These are phyloP conservation scores for Taxidea taxus DNA, from an alignment of 2,113 vertebrate genomes.

Conservation along the genomic window DNA sequence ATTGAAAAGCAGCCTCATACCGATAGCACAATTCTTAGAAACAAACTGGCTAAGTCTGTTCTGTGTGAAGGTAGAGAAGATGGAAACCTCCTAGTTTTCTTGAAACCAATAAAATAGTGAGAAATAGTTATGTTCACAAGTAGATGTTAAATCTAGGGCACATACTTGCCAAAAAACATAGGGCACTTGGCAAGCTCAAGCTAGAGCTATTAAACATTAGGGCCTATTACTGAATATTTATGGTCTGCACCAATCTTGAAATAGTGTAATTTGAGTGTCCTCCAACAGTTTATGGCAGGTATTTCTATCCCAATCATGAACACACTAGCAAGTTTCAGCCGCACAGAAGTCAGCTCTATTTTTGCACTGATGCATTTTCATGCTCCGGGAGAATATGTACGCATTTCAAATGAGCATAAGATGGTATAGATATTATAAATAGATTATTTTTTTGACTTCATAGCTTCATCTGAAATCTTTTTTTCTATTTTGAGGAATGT, in stretches of 20 bases:
- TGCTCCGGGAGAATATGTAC: background rate
- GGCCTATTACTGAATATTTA: conserved; percentile 56
- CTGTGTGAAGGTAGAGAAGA: conserved; percentile 1
- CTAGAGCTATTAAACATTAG: conserved; percentile 26
- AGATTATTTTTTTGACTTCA: background rate
- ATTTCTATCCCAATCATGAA: conserved; percentile 18
- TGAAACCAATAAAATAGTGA: conserved; percentile 44
- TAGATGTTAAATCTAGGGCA: conserved; percentile 53
- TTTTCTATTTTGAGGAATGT: conserved; percentile 31
- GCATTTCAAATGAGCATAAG: background rate
- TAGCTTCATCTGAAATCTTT: background rate
- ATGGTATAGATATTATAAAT: background rate
- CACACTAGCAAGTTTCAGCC: background rate
- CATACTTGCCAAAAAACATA: conserved; percentile 28
- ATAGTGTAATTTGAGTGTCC: background rate
- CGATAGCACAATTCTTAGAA: background rate
- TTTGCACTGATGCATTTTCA: background rate
- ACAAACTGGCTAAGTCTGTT: background rate
- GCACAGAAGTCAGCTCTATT: background rate
- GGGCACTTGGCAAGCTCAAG: conserved; percentile 30
- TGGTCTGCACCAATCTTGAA: background rate
- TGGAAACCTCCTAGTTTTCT: conserved; percentile 4
- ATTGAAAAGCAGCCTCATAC: background rate
- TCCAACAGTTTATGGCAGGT: conserved; percentile 17
- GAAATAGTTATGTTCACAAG: conserved; percentile 46